Evolutionary conservation across 2,113 vertebrate genomes (phyloP), one percentile per base, ranked within the genome.

Genomic region (Guaruba guarouba): DNA sequence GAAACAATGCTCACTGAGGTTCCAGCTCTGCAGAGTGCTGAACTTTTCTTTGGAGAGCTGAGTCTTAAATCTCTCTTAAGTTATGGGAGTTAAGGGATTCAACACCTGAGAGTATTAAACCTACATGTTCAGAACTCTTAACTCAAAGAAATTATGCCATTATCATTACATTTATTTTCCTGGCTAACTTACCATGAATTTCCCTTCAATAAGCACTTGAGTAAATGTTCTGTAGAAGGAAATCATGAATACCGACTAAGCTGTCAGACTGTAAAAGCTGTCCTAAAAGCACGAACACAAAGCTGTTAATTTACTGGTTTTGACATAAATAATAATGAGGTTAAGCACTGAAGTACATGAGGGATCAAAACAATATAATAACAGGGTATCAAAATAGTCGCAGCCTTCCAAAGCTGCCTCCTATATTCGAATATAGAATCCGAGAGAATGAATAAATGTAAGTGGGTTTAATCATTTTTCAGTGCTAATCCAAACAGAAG

Each of bases 251-350:
- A 37, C 23, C 52, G 44, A 55, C 48, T 90, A 63, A 96, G 37
- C 79, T 95, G 67, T 88, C 62, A 92, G 52, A 25, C 39, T 64
- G 19, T 57, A 92, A 96, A 93, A 48, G 37, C 24, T 74, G 46
- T 51, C 86, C 39, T 82, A 71, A 96, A 90, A 92, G 81, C 66
- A 48, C n/a, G 55, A 71, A 83, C 3, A 4, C 17, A 88, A 97
- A 94, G 48, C 44, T 66, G 35, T 59, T 92, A 20, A 24, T 74
- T 90, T 90, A 78, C 31, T 46, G 28, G n/a, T 37, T 90, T 70
- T 96, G 68, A 94, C 46, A 78, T n/a, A 88, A 95, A 95, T 51
- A 92, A 43, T 79, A 89, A 95, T 82, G 71, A 96, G 73, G 51
- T 78, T 95, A 93, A 88, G 73, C 27, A 76, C 0, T 31, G 49